A percentile compares a stretch with the other conserved stretches of the same genome.
These are phyloP conservation scores for Poicephalus gulielmi DNA, from an alignment of 2,113 vertebrate species.

Conservation along the genomic window DNA sequence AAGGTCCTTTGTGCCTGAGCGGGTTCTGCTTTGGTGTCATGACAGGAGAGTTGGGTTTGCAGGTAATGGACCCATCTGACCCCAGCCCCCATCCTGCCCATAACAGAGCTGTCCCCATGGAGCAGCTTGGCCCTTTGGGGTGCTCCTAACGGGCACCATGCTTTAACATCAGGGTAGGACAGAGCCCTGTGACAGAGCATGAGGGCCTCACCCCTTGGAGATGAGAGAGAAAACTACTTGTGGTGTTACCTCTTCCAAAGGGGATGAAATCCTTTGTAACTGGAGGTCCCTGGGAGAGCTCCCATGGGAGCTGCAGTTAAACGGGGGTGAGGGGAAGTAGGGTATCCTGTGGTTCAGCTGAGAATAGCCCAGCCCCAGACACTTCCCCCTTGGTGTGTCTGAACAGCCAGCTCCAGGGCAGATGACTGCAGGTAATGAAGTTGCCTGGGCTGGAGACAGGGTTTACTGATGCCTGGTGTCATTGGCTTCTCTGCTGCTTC, in stretches of 20 bases:
- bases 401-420: not conserved
- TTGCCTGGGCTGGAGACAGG: not conserved
- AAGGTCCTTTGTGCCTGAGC: slow-evolving; percentile 23
- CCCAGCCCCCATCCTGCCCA: fast-evolving
- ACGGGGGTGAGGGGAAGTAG: not conserved
- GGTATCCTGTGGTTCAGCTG: fast-evolving
- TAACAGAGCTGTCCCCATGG: not conserved
- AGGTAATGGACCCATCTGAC: fast-evolving
- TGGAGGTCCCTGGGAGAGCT: not conserved
- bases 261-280: not conserved
- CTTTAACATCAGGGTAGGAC: not conserved
- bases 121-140: not conserved
- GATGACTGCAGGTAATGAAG: not conserved
- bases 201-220: fast-evolving
- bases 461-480: not conserved
- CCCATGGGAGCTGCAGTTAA: fast-evolving
- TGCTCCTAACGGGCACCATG: fast-evolving
- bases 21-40: not conserved
- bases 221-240: not conserved
- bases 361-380: not conserved
- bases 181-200: not conserved
- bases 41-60: not conserved
- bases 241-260: not conserved
- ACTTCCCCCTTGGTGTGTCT: not conserved
- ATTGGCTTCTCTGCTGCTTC: not conserved